phyloP scores from a whole-genome alignment of 2,113 vertebrate species.

The Hippocampus mohnikei region DNA sequence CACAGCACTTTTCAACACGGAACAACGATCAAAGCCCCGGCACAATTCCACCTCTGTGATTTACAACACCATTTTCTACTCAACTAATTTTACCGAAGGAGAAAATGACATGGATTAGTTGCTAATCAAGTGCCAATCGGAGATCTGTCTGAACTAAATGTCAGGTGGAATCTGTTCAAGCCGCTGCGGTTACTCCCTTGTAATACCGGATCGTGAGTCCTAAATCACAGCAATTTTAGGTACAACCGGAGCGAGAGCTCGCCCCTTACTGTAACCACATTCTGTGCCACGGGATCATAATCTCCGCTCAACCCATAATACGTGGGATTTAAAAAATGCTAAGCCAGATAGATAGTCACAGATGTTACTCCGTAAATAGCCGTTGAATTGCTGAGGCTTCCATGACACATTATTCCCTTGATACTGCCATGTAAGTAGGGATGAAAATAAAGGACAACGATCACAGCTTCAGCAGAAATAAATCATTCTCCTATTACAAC shows the following conservation, averaged over 20 bases:
- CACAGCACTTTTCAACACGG: conserved; percentile 46
- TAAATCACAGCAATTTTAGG: conserved; percentile 60
- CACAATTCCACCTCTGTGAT: conserved; percentile 70
- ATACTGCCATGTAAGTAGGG: conserved; percentile 27
- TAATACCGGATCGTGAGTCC: conserved; percentile 55
- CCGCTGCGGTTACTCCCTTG: conserved; percentile 51
- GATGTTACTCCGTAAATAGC: conserved; percentile 51
- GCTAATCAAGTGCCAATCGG: conserved; percentile 97
- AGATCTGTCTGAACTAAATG: conserved; percentile 81
- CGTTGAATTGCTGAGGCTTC: conserved; percentile 54
- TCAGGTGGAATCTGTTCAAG: conserved; percentile 77
- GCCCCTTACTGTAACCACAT: conserved; percentile 50
- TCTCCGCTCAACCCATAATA: conserved; percentile 73
- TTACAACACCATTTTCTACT: conserved; percentile 88
- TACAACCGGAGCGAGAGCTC: conserved; percentile 46
- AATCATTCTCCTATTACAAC: background rate
- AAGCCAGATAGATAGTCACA: conserved; percentile 70
- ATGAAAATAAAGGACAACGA: conserved; percentile 39
- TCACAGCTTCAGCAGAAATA: conserved; percentile 22
- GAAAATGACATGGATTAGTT: conserved; percentile 90
- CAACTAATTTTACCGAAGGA: conserved; percentile 89
- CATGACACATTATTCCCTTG: conserved; percentile 36
- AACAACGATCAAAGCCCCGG: conserved; percentile 56
- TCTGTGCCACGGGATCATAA: conserved; percentile 70
- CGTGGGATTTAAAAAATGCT: conserved; percentile 70